Percentiles rank a stretch among this genome's conserved stretches.
Conservation (phyloP, 2,113 vertebrate species). For the Stegostoma tigrinum region DNA sequence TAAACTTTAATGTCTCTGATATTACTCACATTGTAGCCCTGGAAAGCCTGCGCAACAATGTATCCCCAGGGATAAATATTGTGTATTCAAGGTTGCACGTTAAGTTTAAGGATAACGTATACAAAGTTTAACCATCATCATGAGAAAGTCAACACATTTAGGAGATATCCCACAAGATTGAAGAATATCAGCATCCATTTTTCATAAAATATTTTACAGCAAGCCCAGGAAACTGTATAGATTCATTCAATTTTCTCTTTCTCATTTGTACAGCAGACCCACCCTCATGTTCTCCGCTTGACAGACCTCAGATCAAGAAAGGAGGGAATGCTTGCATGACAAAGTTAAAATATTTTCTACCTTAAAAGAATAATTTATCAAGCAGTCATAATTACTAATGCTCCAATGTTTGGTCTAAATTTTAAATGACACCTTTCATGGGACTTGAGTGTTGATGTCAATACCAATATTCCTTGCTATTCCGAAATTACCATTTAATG, state of each 20-base stretch:
- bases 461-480: not conserved
- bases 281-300: not conserved
- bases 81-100: not conserved
- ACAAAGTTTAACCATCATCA: not conserved
- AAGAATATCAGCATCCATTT: not conserved
- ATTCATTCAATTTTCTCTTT: not conserved
- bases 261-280: not conserved
- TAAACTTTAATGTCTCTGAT: not conserved
- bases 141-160: not conserved
- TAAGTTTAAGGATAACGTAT: not conserved
- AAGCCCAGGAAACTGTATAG: not conserved
- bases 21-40: not conserved
- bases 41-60: not conserved
- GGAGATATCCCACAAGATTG: not conserved
- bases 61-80: not conserved
- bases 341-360: not conserved
- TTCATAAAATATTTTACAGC: not conserved
- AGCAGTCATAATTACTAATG: not conserved
- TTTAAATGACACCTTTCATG: not conserved
- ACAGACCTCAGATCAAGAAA: not conserved
- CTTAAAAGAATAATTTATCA: not conserved
- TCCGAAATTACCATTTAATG: too few relatives aligned
- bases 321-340: not conserved
- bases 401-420: not conserved
- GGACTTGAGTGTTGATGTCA: not conserved